Percentiles rank a stretch among this genome's conserved stretches.
Conservation (phyloP, 1,140 invertebrate genomes). For the Nomia melanderi region DNA sequence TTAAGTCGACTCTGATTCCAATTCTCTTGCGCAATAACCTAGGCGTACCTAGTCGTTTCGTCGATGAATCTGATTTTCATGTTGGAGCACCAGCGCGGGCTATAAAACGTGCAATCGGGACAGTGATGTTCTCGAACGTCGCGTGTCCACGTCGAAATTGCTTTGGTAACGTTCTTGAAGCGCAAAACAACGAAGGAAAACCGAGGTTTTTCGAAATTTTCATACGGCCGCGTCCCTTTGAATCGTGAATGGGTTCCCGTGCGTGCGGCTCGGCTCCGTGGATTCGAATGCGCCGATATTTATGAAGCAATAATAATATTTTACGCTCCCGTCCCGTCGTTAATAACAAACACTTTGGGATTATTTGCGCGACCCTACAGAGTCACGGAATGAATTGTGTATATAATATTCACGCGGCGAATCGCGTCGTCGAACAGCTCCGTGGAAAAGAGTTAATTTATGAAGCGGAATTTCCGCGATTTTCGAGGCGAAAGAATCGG, state of each 20-base stretch:
- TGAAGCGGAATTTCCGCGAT: background rate
- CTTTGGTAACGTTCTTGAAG: no score
- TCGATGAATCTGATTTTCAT: no score
- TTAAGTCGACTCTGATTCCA: no score
- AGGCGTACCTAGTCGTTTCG: no score
- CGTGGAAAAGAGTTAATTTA: slow-evolving; percentile 2
- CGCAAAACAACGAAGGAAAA: no score
- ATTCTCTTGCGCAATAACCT: no score
- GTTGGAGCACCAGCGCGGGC: no score
- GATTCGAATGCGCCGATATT: slow-evolving; percentile 24
- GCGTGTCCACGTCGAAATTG: no score
- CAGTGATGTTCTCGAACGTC: no score
- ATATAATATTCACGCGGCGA: slow-evolving; percentile 22
- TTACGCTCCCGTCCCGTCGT: slow-evolving; percentile 10
- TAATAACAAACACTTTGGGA: slow-evolving; percentile 45
- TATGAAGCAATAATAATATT: slow-evolving; percentile 30
- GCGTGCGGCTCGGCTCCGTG: background rate
- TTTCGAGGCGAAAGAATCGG: background rate
- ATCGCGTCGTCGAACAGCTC: background rate
- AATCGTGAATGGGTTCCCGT: background rate
- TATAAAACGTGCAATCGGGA: no score
- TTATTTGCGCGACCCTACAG: slow-evolving; percentile 36
- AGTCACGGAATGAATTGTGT: background rate
- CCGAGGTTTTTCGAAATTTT: no score
- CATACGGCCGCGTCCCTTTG: no score